Percentiles rank a stretch among this genome's conserved stretches.
Evolutionary conservation across 2,797 vertebrate species (phyloP).

Genomic region (Leptoclinus maculatus): DNA sequence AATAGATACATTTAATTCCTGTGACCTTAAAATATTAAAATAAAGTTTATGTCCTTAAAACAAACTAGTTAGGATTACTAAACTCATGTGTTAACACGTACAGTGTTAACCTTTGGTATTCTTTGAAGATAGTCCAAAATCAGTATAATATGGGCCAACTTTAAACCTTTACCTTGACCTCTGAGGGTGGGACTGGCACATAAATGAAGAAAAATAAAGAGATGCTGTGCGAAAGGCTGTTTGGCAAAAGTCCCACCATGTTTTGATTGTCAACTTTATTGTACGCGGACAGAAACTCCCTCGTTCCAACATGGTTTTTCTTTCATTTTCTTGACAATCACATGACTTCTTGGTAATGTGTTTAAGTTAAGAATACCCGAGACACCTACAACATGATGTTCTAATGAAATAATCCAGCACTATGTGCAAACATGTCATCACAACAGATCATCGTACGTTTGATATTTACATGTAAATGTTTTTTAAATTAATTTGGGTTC

Average conservation of each 20-base stretch:
- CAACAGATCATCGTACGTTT: not conserved
- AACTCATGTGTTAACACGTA: not conserved
- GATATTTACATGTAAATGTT: not conserved
- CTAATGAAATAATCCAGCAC: not conserved
- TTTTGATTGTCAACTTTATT: not conserved
- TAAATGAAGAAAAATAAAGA: not conserved
- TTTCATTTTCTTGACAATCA: not conserved
- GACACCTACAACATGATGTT: not conserved
- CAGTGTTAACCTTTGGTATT: not conserved
- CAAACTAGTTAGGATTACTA: not conserved
- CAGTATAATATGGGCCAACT: too few species aligned
- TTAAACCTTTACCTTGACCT: too few species aligned
- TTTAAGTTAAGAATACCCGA: not conserved
- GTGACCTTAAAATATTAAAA: not conserved
- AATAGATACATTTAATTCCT: not conserved
- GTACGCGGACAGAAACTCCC: not conserved
- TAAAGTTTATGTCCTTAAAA: not conserved
- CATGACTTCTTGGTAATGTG: not conserved
- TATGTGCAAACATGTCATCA: not conserved
- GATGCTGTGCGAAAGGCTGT: not conserved
- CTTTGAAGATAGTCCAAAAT: not conserved
- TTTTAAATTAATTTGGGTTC: accelerated
- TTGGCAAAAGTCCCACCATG: not conserved
- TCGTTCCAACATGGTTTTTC: not conserved
- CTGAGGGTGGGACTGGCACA: not conserved